A percentile compares a stretch with the other conserved stretches of the same genome.
Evolutionary conservation across 2,888 invertebrate species (phyloP).

Genomic region (Crepidodera aurea): DNA sequence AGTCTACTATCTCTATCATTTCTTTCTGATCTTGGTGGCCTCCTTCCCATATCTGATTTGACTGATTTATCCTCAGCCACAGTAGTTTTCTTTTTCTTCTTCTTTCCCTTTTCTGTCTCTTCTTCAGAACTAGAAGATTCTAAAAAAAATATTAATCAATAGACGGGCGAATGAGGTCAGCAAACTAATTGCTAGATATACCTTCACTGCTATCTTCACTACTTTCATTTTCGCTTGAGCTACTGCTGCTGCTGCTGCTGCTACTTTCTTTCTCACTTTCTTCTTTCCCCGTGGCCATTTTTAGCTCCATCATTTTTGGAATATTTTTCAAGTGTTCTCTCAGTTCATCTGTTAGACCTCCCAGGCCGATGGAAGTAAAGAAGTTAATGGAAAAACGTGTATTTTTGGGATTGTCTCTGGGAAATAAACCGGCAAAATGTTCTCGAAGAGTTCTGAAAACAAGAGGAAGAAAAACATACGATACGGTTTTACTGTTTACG

Average conservation of each 20-base stretch:
- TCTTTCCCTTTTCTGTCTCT: slow-evolving; percentile 41
- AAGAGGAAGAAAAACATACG: slow-evolving; percentile 29
- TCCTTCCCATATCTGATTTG: no score
- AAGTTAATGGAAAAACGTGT: slow-evolving; percentile 98
- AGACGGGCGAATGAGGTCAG: no score
- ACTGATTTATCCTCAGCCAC: no score
- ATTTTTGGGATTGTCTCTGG: slow-evolving; percentile 94
- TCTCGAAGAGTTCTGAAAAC: slow-evolving; percentile 79
- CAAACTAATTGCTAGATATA: not conserved
- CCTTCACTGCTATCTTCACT: slow-evolving; percentile 39
- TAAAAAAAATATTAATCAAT: slow-evolving; percentile 23
- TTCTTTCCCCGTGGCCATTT: slow-evolving; percentile 45
- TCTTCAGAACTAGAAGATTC: slow-evolving; percentile 50
- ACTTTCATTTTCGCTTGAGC: slow-evolving; percentile 31
- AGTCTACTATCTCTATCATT: slow-evolving; percentile 3
- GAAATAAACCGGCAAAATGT: slow-evolving; percentile 92
- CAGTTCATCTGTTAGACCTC: slow-evolving; percentile 90
- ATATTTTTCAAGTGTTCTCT: slow-evolving; percentile 53
- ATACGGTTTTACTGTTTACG: no score
- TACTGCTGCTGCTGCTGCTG: slow-evolving; percentile 36
- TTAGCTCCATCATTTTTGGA: slow-evolving; percentile 44
- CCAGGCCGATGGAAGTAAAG: slow-evolving; percentile 96
- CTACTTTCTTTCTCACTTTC: slow-evolving; percentile 42
- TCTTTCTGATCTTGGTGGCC: slow-evolving; percentile 24
- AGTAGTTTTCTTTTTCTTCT: slow-evolving; percentile 38